Evolutionary conservation across 2,113 vertebrate genomes (phyloP).

Genomic region (Dasyprocta punctata): DNA sequence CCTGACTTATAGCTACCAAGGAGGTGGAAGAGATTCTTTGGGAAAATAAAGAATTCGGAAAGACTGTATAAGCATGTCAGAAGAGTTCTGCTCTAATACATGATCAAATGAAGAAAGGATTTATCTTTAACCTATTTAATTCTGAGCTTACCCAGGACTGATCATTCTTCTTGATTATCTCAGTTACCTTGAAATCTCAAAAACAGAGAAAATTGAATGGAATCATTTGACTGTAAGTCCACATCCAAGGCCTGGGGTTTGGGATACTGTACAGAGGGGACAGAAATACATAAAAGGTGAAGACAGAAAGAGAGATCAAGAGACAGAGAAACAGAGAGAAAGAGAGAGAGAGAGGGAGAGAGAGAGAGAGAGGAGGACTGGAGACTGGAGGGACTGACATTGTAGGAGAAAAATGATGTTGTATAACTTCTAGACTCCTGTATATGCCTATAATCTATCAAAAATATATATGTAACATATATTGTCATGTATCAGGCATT

Average conservation of each 20-base stretch:
- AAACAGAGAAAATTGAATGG: neutral
- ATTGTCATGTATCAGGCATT: neutral
- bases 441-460: neutral
- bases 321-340: neutral
- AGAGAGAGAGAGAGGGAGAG: neutral
- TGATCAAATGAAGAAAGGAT: neutral
- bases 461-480: neutral
- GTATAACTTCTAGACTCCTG: neutral
- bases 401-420: neutral
- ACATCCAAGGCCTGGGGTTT: neutral
- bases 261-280: neutral
- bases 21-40: neutral
- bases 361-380: neutral
- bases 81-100: neutral
- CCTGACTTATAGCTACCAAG: neutral
- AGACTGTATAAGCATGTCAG: neutral
- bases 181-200: neutral
- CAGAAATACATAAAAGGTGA: neutral
- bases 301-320: no score
- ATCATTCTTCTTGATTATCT: neutral
- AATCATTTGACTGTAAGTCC: neutral
- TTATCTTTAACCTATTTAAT: slow-evolving; percentile 47
- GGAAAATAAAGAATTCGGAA: slow-evolving; percentile 28
- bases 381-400: neutral
- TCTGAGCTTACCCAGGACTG: slow-evolving; percentile 15